Evolutionary conservation across 1,140 invertebrate genomes (phyloP).

Genomic region (Eriosoma lanigerum): DNA sequence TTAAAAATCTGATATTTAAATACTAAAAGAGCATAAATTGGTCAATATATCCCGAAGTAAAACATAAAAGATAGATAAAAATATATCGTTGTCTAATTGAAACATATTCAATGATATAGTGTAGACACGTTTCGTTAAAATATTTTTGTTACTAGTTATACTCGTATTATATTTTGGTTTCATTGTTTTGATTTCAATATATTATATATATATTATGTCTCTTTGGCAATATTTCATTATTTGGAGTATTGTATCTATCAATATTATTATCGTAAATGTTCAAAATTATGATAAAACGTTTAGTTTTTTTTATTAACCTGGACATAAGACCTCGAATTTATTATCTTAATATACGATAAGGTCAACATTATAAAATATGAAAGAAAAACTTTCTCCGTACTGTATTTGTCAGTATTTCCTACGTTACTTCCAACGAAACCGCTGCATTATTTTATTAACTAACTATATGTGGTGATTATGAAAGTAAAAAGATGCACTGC

Average conservation of each 20-base stretch:
- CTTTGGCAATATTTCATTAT: slow-evolving; percentile 4
- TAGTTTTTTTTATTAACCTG: background rate
- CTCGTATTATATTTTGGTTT: background rate
- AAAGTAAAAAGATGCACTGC: background rate
- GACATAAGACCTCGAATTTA: background rate
- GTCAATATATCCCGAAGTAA: slow-evolving; percentile 5
- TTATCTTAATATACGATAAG: slow-evolving; percentile 18
- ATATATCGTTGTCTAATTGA: slow-evolving; percentile 17
- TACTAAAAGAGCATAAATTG: no score
- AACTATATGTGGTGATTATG: background rate
- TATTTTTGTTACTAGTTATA: slow-evolving; percentile 27
- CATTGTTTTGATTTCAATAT: slow-evolving; percentile 39
- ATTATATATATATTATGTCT: background rate
- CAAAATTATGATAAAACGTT: slow-evolving; percentile 2
- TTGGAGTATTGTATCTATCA: background rate
- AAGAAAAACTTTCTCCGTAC: slow-evolving; percentile 19
- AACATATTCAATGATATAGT: slow-evolving; percentile 31
- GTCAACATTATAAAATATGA: slow-evolving; percentile 12
- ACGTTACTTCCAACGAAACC: background rate
- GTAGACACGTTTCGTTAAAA: slow-evolving; percentile 23
- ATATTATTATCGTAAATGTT: slow-evolving; percentile 38
- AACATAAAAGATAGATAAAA: slow-evolving; percentile 16
- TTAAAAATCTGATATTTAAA: no score
- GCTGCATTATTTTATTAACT: background rate
- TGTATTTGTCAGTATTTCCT: background rate